These are phyloP conservation scores for Astyanax mexicanus DNA, from an alignment of 2,797 vertebrate species.

Conservation along the genomic window DNA sequence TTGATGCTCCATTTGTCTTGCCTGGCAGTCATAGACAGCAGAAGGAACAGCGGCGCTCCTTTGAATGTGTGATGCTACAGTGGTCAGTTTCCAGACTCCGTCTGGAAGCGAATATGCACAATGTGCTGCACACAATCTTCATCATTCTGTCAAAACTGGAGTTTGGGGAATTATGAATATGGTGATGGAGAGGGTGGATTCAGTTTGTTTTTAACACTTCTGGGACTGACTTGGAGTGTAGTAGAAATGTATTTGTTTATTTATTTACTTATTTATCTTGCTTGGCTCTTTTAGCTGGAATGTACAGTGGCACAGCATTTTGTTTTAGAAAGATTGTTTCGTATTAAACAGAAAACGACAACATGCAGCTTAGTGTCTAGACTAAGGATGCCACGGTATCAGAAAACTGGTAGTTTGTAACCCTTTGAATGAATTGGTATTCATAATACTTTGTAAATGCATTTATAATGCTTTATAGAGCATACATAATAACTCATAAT, in stretches of 20 bases:
- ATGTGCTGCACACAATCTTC: constrained; percentile 3
- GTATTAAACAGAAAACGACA: too few species aligned
- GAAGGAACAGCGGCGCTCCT: constrained; percentile 57
- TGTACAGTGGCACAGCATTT: neutral
- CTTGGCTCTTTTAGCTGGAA: neutral
- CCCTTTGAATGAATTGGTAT: too few species aligned
- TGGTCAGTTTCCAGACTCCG: neutral
- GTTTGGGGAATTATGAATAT: constrained; percentile 10
- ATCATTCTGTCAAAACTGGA: constrained; percentile 2
- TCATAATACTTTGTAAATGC: too few species aligned
- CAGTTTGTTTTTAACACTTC: neutral
- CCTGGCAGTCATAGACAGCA: constrained; percentile 64
- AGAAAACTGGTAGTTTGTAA: too few species aligned
- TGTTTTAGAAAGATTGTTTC: too few species aligned
- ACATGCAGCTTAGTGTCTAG: too few species aligned
- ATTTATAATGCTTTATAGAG: too few species aligned
- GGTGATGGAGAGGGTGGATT: constrained; percentile 3
- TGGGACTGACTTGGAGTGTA: neutral
- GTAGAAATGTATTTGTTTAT: neutral
- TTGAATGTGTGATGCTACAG: constrained; percentile 6
- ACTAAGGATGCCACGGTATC: too few species aligned
- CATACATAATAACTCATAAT: too few species aligned
- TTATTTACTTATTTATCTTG: neutral
- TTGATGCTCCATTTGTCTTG: constrained; percentile 67
- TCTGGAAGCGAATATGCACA: constrained; percentile 15